Evolutionary conservation across 2,888 invertebrate species (phyloP).

Genomic region (Drosophila rubida): DNA sequence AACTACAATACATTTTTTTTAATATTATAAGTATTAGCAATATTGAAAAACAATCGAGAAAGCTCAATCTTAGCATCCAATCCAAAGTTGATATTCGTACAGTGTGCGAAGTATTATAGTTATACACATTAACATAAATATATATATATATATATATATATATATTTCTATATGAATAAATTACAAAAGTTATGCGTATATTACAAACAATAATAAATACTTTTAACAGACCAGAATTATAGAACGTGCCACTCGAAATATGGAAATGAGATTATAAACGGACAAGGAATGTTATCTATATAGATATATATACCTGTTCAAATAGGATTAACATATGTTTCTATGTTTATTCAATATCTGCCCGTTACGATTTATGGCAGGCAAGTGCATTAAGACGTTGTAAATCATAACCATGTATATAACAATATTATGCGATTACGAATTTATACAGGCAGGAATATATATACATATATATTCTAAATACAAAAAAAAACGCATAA

Average conservation of each 20-base stretch:
- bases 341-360: constrained; percentile 23
- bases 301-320: constrained; percentile 22
- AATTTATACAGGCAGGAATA: constrained; percentile 55
- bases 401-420: constrained; percentile 26
- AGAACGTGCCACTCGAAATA: constrained; percentile 31
- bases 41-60: constrained; percentile 17
- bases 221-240: constrained; percentile 29
- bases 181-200: constrained; percentile 36
- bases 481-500: constrained; percentile 6
- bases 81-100: constrained; percentile 50
- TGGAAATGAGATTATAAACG: constrained; percentile 9
- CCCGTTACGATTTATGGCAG: constrained; percentile 17
- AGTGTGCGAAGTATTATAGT: constrained; percentile 59
- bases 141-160: constrained; percentile 25
- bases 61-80: constrained; percentile 39
- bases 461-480: constrained; percentile 15
- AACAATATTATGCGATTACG: constrained; percentile 56
- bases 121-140: constrained; percentile 45
- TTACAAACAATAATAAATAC: constrained; percentile 20
- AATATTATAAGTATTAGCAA: constrained; percentile 12
- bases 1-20: constrained; percentile 11
- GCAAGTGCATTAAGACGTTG: constrained; percentile 38
- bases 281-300: constrained; percentile 22
- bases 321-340: constrained; percentile 38
- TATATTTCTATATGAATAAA: constrained; percentile 28